Evolutionary conservation across 1,140 invertebrate genomes (phyloP), one percentile per base, ranked within the genome.

Genomic region (Drosophila paulistorum): DNA sequence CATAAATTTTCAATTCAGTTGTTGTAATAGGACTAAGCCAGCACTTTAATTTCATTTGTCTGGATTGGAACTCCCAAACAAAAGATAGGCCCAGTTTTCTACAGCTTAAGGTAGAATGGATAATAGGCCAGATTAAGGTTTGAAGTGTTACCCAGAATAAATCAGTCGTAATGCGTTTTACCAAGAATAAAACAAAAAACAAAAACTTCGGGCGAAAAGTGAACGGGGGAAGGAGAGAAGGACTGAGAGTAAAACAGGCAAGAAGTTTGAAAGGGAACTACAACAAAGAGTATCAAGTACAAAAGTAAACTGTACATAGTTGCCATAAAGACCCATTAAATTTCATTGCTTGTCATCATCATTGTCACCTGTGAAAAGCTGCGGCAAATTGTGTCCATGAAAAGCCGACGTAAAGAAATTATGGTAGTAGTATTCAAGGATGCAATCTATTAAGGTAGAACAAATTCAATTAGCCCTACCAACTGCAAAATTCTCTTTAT

Each of bases 101-200:
- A 51, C 9, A 23, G 45, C 45, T 51, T 51, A 51, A 51, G 7
- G 45, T 51, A 51, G 45, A 11, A 51, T 51, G 45, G 45, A 51
- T 51, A 51, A 51, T 51, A 51, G 17, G 45, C 17, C 7, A 51
- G 45, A 17, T 51, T 51, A 51, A 51, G 45, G 17, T 51, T 23
- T 51, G 45, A 51, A 51, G 45, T 51, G 45, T 51, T 51, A 23
- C 45, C 45, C 45, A 11, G 45, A 51, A 51, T 51, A 51, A 51
- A 51, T 51, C 45, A 23, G 45, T 0, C 45, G 20, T 51, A 51
- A 51, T 20, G 45, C 20, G 17, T 20, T 51, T 51, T 23, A 17
- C 45, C 7, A 23, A 51, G 45, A 51, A 51, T 3, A 23, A 75
- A 71, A 39, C 69, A 63, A 35, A 66, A 63, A 42, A 71, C 57